A percentile compares a stretch with the other conserved stretches of the same genome.
phyloP scores from a whole-genome alignment of 2,888 invertebrate genomes.

The Callosobruchus maculatus region DNA sequence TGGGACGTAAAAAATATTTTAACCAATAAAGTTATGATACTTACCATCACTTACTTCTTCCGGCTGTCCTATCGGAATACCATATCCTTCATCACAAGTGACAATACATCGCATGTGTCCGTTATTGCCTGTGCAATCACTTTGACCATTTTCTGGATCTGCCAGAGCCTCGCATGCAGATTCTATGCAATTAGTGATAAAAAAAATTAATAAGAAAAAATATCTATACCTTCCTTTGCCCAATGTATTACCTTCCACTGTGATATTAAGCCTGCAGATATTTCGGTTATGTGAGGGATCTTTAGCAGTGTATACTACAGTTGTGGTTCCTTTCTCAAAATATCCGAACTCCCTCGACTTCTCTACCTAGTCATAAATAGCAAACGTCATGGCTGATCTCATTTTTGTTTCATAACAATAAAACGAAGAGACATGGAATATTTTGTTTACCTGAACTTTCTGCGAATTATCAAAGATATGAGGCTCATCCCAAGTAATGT shows the following conservation, averaged over 20 bases:
- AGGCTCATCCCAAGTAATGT: slow-evolving; percentile 60
- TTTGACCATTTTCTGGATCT: slow-evolving; percentile 40
- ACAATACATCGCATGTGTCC: slow-evolving; percentile 51
- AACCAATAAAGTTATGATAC: no score
- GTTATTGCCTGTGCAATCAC: slow-evolving; percentile 34
- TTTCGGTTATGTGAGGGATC: slow-evolving; percentile 59
- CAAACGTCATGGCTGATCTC: background rate
- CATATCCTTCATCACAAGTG: slow-evolving; percentile 60
- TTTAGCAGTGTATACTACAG: slow-evolving; percentile 56
- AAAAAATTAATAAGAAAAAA: background rate
- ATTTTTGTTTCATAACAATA: background rate
- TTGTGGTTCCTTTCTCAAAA: slow-evolving; percentile 56
- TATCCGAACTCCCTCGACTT: slow-evolving; percentile 49
- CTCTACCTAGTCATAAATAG: slow-evolving; percentile 27
- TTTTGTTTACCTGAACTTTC: slow-evolving; percentile 33
- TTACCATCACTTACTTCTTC: slow-evolving; percentile 12
- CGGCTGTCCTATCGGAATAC: slow-evolving; percentile 48
- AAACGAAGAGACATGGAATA: no score
- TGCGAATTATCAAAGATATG: slow-evolving; percentile 57
- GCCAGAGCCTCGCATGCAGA: slow-evolving; percentile 39
- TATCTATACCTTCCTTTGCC: background rate
- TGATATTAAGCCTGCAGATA: slow-evolving; percentile 58
- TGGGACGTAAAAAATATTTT: no score
- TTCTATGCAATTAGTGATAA: slow-evolving; percentile 20
- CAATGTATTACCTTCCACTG: slow-evolving; percentile 53